A percentile compares a stretch with the other conserved stretches of the same genome.
phyloP scores from a whole-genome alignment of 1,140 invertebrate genomes.

The Ips typographus region DNA sequence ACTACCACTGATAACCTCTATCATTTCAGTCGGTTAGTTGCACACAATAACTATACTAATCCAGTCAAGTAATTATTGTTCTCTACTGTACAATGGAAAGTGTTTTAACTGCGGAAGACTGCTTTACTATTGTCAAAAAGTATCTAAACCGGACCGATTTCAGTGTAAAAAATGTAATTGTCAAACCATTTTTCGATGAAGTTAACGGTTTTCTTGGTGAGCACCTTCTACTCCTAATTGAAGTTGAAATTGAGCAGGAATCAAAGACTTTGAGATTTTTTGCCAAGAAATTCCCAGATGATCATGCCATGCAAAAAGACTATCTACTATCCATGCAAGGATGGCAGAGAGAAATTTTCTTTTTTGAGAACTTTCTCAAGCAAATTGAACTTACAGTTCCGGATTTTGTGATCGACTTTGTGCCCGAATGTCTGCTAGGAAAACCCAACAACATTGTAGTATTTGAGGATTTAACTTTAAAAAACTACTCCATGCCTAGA shows the following conservation, averaged over 20 bases:
- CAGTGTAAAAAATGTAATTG: conserved; percentile 11
- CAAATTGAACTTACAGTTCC: conserved; percentile 38
- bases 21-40: no score
- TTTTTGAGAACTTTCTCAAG: conserved; percentile 54
- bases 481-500: conserved; percentile 51
- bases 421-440: conserved; percentile 53
- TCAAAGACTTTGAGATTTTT: conserved; percentile 52
- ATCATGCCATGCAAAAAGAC: conserved; percentile 48
- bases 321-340: conserved; percentile 55
- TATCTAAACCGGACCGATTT: conserved; percentile 23
- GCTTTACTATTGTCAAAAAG: conserved; percentile 6
- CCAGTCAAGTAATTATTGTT: no score
- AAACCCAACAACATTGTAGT: conserved; percentile 52
- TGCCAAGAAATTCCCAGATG: conserved; percentile 54
- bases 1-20: no score
- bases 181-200: conserved; percentile 37
- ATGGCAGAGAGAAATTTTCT: conserved; percentile 55
- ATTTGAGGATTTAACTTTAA: conserved; percentile 53
- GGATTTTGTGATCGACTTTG: conserved; percentile 42
- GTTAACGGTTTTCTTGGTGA: conserved; percentile 57
- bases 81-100: no score
- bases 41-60: no score
- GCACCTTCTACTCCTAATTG: conserved; percentile 50
- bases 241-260: conserved; percentile 28
- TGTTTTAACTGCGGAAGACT: no score